Evolutionary conservation across 1,140 invertebrate genomes (phyloP), one percentile per base, ranked within the genome.

Genomic region (Antheraea pernyi): DNA sequence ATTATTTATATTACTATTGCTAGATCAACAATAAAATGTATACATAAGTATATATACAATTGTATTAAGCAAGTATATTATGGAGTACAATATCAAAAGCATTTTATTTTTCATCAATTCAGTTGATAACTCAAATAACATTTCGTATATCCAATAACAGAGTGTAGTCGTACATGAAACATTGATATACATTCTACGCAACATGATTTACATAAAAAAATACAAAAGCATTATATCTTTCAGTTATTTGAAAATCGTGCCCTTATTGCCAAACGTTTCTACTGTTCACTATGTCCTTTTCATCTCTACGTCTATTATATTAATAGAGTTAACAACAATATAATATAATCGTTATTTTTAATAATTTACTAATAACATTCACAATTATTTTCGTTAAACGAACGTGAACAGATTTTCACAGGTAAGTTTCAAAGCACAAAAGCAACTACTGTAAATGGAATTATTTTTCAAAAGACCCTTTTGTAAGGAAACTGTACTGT

Each of bases 401-500:
- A 69, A 71, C 69, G 65, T 76, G 60, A 67, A 64, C 62, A 58
- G 58, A 66, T 65, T 74, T 71, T 73, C 71, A 75, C 71, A 39
- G 37, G 64, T 59, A 60, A 69, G 66, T 66, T 71, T 78, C 75
- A 79, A 79, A 77, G 76, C 62, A 74, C 74, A 79, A 74, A 62
- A 67, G 72, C 63, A 71, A 67, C 64, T 58, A 67, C 64, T 58
- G 70, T 70, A 74, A 68, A 74, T 76, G 71, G 74, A 73, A 75
- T 79, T 70, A 76, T 73, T 69, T 79, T 82, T 80, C 75, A 73
- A 84, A 81, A 77, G 75, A 76, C 79, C 72, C 4, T 30, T 30
- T 75, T 75, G 71, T 77, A 76, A 70, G 72, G 65, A 76, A 77
- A 69, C 71, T 71, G 46, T 22, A 19, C 61, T 22, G 69, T 71